A percentile compares a stretch with the other conserved stretches of the same genome.
phyloP scores from a whole-genome alignment of 2,113 vertebrate genomes.

The Sinocyclocheilus rhinocerous region DNA sequence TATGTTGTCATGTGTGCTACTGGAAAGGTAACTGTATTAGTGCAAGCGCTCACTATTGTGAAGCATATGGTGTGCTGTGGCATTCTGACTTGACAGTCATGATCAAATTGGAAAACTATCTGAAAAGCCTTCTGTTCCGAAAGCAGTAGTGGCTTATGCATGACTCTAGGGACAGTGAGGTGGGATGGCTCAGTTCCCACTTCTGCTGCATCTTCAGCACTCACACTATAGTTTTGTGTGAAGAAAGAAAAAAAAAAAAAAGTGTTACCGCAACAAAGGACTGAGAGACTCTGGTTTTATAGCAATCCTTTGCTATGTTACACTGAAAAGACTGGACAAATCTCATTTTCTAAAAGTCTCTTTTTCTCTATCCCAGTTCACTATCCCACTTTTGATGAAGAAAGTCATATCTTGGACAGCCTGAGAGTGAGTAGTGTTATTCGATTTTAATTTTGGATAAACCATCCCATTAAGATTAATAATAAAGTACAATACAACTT shows the following conservation, averaged over 20 bases:
- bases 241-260: not conserved
- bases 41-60: not conserved
- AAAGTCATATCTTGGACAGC: too few species aligned
- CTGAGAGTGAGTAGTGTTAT: too few species aligned
- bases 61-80: not conserved
- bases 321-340: too few species aligned
- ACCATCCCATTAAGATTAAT: too few species aligned
- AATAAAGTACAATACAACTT: too few species aligned
- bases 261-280: not conserved
- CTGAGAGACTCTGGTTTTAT: not conserved
- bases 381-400: too few species aligned
- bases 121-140: not conserved
- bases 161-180: constrained; percentile 8
- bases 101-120: constrained; percentile 4
- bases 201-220: not conserved
- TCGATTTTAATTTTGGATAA: too few species aligned
- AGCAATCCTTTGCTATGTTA: too few species aligned
- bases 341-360: too few species aligned
- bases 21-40: not conserved
- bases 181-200: not conserved
- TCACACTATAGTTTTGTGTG: not conserved
- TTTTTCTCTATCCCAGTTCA: not conserved
- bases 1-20: not conserved
- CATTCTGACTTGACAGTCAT: not conserved
- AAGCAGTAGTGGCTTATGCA: constrained; percentile 6